Base-by-base conservation (phyloP, 2,113 vertebrate species). In the Dascyllus trimaculatus region DNA sequence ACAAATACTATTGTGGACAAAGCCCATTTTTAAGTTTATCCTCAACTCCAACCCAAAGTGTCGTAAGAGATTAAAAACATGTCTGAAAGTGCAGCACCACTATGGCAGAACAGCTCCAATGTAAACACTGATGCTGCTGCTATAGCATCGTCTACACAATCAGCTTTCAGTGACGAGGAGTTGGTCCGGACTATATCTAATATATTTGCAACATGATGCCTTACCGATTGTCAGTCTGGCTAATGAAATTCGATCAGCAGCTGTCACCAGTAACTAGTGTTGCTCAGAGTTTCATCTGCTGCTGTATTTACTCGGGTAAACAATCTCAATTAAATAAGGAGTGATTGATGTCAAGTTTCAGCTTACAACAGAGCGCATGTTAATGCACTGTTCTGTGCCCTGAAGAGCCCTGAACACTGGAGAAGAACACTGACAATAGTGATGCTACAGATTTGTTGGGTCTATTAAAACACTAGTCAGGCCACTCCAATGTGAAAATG, bases 241-340 rank as follows among this genome's bases (percentile, higher is more conserved):
- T 32, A 11, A 24, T 65, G 77, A 78, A 57, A 87, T 48, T 0
- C 46, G 68, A 87, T 58, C 32, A 26, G 58, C 1, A 9, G 4
- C 29, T 51, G 38, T 80, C 29, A 45, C 24, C 57, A 61, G 17
- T 75, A 78, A 67, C 13, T 53, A 24, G 1, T 32, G 63, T 25
- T 43, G 59, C 57, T 29, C 21, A 38, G 5, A 62, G 21, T 56
- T 82, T 82, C 38, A 67, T 58, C 56, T 67, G 51, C 53, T 56
- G 38, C 67, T 80, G 69, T 83, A 80, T 73, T 77, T 77, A 72
- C 10, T 29, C 3, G 0, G 21, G 56, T 58, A 29, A 71, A 62
- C 51, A 22, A 77, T 11, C 60, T 46, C 2, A 61, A 19, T 75
- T 13, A 66, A 63, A 75, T 78, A 46, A 61, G 32, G 45, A 80